Evolutionary conservation across 2,888 invertebrate genomes (phyloP).

Genomic region (Andrena flavipes): DNA sequence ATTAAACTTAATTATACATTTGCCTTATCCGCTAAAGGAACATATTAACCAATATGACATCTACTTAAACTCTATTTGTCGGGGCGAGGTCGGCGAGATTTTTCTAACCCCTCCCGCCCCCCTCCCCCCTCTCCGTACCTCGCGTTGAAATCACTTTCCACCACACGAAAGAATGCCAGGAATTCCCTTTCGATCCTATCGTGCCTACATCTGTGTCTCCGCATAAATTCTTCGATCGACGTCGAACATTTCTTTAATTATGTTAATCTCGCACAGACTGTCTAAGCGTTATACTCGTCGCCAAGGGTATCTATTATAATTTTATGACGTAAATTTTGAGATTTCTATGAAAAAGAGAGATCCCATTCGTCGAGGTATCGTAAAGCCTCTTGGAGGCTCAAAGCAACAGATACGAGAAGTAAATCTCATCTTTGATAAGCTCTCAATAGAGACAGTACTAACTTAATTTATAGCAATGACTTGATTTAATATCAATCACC

Average conservation of each 20-base stretch:
- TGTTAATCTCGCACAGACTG: background rate
- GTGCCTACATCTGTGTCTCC: background rate
- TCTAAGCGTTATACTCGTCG: background rate
- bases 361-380: no score
- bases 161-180: background rate
- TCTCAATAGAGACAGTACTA: slow-evolving; percentile 21
- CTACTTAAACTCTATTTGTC: slow-evolving; percentile 32
- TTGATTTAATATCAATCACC: slow-evolving; percentile 40
- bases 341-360: no score
- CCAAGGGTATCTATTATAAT: no score
- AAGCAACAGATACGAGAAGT: background rate
- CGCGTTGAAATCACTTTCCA: slow-evolving; percentile 9
- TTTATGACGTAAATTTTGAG: no score
- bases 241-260: background rate
- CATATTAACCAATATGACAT: slow-evolving; percentile 7
- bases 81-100: slow-evolving; percentile 20
- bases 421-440: background rate
- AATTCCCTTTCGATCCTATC: slow-evolving; percentile 5
- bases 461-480: slow-evolving; percentile 42
- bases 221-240: background rate
- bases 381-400: background rate
- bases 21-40: slow-evolving; percentile 23
- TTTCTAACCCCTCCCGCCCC: background rate
- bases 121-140: background rate
- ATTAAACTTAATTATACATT: slow-evolving; percentile 76